Conservation (phyloP, 1,140 invertebrate genomes). For the Ptiloglossa arizonensis region DNA sequence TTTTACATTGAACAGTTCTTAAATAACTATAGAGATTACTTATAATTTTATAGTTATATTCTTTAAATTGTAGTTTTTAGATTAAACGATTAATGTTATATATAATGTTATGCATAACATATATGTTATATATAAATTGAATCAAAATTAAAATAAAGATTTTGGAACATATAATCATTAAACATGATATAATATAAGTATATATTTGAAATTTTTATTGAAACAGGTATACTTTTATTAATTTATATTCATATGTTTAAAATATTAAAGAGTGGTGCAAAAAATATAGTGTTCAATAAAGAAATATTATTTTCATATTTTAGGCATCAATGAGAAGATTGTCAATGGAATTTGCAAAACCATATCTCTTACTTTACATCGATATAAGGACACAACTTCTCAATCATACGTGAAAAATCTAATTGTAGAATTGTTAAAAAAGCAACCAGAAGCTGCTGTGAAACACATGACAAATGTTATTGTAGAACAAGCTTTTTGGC, state of each 20-base stretch:
- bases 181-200: not conserved
- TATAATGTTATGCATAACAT: not conserved
- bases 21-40: not conserved
- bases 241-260: not conserved
- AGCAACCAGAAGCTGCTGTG: slow-evolving; percentile 87
- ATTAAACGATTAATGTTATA: not conserved
- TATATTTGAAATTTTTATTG: too few relatives aligned
- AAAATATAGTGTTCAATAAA: not conserved
- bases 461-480: slow-evolving; percentile 86
- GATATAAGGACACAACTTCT: slow-evolving; percentile 90
- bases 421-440: slow-evolving; percentile 85
- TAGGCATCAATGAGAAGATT: slow-evolving; percentile 90
- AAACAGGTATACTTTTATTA: too few relatives aligned
- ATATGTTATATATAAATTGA: not conserved
- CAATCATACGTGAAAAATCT: slow-evolving; percentile 88
- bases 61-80: not conserved
- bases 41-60: not conserved
- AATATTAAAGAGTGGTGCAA: not conserved
- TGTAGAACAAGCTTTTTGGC: slow-evolving; percentile 82
- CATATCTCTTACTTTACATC: slow-evolving; percentile 87
- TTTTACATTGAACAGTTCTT: not conserved
- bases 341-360: slow-evolving; percentile 90
- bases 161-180: not conserved
- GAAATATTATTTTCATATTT: slow-evolving; percentile 52
- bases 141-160: not conserved